These are phyloP conservation scores for Alces alces DNA, from an alignment of 2,113 vertebrate species.

Conservation along the genomic window DNA sequence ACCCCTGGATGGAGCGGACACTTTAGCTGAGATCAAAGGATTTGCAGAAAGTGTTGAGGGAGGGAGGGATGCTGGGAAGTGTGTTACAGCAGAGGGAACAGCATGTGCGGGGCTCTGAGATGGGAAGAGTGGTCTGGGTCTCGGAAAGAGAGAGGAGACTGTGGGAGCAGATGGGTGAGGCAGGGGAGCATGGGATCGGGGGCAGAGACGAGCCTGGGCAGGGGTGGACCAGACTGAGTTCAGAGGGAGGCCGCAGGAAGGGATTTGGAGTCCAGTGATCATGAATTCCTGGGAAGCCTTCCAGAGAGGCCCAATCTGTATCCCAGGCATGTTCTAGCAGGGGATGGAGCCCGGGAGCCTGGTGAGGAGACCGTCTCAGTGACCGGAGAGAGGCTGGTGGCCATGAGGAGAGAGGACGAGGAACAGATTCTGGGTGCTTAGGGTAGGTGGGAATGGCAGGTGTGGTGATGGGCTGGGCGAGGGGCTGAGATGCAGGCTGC, in stretches of 20 bases:
- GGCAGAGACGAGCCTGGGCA: not conserved
- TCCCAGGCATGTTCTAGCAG: not conserved
- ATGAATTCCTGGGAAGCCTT: not conserved
- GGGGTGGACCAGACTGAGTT: too few species aligned
- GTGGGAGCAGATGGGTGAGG: not conserved
- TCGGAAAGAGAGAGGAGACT: not conserved
- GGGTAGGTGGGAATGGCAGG: not conserved
- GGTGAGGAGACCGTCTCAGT: not conserved
- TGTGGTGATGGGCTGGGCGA: accelerated
- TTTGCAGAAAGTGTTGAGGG: not conserved
- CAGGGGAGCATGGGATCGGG: accelerated
- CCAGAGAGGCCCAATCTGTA: too few species aligned
- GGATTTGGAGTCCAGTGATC: not conserved
- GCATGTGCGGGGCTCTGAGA: not conserved
- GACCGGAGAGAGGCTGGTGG: not conserved
- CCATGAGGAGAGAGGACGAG: not conserved
- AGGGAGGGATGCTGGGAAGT: not conserved
- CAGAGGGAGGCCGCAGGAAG: not conserved
- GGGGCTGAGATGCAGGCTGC: not conserved
- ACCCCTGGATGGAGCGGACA: not conserved
- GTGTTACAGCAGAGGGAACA: not conserved
- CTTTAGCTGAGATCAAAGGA: not conserved
- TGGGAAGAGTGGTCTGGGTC: not conserved
- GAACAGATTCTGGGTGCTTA: not conserved
- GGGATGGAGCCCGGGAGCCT: too few species aligned